Conservation (phyloP, 2,113 vertebrate species). For the Mastomys coucha region DNA sequence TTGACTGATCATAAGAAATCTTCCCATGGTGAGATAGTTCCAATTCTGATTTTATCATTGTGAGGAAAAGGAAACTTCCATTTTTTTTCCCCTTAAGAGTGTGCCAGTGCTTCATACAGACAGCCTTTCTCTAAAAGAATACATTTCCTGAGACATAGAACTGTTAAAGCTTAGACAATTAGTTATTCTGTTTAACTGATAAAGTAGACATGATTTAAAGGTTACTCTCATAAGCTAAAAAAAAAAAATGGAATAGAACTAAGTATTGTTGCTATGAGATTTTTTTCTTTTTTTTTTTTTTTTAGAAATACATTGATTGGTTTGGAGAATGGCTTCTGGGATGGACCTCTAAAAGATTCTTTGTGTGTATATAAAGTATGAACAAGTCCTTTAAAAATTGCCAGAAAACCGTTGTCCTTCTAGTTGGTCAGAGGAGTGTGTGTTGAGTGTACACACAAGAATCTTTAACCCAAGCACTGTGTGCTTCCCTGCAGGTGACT, state of each 20-base stretch:
- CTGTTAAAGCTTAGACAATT: background rate
- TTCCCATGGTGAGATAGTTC: background rate
- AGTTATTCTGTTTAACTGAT: background rate
- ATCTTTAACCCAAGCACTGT: background rate
- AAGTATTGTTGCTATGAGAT: background rate
- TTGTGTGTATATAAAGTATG: background rate
- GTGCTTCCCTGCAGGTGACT: background rate
- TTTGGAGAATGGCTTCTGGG: background rate
- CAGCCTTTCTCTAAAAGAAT: background rate
- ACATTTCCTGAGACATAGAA: background rate
- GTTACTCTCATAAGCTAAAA: background rate
- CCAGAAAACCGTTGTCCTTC: background rate
- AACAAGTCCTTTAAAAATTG: background rate
- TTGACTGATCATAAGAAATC: slow-evolving; percentile 38
- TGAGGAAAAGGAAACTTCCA: slow-evolving; percentile 4
- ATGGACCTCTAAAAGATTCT: background rate
- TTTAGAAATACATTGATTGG: background rate
- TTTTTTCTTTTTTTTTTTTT: no score
- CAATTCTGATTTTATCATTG: background rate
- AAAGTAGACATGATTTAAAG: background rate
- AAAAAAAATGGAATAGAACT: background rate
- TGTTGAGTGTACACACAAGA: background rate
- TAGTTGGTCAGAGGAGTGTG: no score
- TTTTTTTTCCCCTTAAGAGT: slow-evolving; percentile 4
- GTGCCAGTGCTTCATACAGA: background rate